Conservation (phyloP, 2,888 invertebrate species). For the Ceriagrion tenellum region DNA sequence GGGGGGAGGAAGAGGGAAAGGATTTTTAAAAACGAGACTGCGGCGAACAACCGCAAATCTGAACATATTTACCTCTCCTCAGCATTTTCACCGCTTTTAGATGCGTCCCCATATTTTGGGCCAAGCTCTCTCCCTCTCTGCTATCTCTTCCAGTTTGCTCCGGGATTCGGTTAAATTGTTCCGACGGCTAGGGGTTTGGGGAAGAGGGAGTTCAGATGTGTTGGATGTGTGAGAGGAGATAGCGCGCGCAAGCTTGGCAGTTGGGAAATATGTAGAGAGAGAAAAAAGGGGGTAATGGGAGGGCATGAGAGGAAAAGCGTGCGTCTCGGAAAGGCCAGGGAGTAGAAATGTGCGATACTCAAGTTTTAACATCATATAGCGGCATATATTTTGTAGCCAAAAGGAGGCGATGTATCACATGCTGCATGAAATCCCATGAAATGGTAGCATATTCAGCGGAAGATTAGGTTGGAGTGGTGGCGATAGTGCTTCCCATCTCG, state of each 20-base stretch:
- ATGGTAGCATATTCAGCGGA: no score
- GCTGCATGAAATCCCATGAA: no score
- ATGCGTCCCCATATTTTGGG: neutral
- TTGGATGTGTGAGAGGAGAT: neutral
- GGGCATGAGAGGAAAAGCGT: neutral
- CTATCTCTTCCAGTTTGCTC: neutral
- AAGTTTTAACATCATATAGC: no score
- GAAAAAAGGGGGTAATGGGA: neutral
- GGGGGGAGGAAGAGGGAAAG: neutral
- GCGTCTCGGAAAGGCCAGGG: neutral
- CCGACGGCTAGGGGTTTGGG: neutral
- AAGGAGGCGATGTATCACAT: no score
- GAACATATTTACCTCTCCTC: neutral
- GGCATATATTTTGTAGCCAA: no score
- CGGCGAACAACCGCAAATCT: neutral
- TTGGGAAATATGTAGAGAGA: neutral
- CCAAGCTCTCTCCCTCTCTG: neutral
- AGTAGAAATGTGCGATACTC: no score
- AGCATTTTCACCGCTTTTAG: neutral
- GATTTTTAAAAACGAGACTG: neutral
- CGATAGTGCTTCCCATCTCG: no score
- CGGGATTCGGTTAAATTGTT: neutral
- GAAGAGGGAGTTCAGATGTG: neutral
- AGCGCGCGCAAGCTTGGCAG: neutral
- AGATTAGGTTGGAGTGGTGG: no score